phyloP scores from a whole-genome alignment of 2,888 invertebrate species.

The Choristoneura rosaceana region DNA sequence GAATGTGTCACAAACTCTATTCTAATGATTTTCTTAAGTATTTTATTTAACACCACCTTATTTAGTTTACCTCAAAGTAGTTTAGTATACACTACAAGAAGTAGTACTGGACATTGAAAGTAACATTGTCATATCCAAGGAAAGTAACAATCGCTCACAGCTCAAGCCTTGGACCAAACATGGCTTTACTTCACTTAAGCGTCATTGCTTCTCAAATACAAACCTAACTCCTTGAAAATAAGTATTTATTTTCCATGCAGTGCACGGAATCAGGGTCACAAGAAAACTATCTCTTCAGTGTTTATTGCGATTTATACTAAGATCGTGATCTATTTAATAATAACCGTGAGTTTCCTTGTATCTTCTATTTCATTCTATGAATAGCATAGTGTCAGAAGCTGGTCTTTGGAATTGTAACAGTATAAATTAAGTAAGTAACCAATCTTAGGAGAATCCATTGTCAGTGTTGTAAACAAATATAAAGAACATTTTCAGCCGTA shows the following conservation, averaged over 20 bases:
- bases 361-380: slow-evolving; percentile 13
- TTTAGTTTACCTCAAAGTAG: not conserved
- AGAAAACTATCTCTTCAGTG: slow-evolving; percentile 39
- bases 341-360: slow-evolving; percentile 18
- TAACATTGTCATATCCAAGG: not conserved
- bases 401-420: not conserved
- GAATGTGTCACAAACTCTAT: no score
- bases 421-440: not conserved
- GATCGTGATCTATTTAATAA: slow-evolving; percentile 41
- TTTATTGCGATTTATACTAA: slow-evolving; percentile 39
- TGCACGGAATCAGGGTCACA: slow-evolving; percentile 26
- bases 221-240: not conserved
- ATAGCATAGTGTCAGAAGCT: not conserved
- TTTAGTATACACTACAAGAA: not conserved
- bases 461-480: no score
- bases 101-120: not conserved
- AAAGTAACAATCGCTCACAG: not conserved
- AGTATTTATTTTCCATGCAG: not conserved
- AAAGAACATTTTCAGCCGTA: no score
- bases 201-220: not conserved
- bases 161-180: slow-evolving; percentile 22
- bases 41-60: no score
- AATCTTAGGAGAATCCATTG: not conserved
- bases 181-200: slow-evolving; percentile 22
- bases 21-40: no score